Conservation (phyloP, 2,797 vertebrate genomes). For the Prunella strophiata region DNA sequence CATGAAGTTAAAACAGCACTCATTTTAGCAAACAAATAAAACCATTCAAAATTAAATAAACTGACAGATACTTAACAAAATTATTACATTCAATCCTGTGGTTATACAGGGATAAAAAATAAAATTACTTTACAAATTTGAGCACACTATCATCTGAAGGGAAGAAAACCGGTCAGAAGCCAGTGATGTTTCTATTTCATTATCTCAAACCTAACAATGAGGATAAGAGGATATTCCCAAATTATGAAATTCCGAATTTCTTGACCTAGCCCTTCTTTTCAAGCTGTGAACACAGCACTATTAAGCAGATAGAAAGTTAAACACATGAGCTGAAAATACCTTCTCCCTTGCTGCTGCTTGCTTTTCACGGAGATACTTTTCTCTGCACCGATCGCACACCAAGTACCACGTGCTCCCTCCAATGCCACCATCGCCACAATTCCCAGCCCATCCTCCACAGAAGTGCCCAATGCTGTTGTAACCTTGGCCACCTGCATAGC, state of each 20-base stretch:
- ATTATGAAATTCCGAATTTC: neutral
- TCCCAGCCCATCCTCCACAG: constrained; percentile 98
- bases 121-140: neutral
- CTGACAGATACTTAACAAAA: neutral
- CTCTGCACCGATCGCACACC: constrained; percentile 96
- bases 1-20: neutral
- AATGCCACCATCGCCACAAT: constrained; percentile 97
- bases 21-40: neutral
- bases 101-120: neutral
- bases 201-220: neutral
- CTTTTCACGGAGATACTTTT: constrained; percentile 97
- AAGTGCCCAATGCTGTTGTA: constrained; percentile 99
- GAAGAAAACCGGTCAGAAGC: neutral
- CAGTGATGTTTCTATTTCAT: neutral
- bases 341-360: constrained; percentile 97
- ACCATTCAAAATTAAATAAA: neutral
- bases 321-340: constrained; percentile 72
- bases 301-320: neutral
- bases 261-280: neutral
- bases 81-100: neutral
- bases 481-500: constrained; percentile 96
- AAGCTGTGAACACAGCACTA: neutral
- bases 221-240: neutral
- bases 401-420: constrained; percentile 99
- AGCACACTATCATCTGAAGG: neutral